These are phyloP conservation scores for Pygoscelis adeliae DNA, from an alignment of 2,113 vertebrate species.

Conservation along the genomic window DNA sequence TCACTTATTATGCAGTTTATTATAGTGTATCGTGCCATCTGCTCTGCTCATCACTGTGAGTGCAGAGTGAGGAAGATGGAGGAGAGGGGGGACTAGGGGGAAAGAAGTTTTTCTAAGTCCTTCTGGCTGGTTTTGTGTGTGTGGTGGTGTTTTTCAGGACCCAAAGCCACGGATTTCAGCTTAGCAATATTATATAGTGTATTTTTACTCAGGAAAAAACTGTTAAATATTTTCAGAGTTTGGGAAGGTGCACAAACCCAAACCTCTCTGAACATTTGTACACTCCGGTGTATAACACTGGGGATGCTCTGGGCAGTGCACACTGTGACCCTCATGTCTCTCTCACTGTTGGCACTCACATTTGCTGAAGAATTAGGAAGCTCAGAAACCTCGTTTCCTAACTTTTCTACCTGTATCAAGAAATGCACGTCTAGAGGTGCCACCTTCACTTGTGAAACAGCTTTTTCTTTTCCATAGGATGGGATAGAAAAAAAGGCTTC, in stretches of 20 bases:
- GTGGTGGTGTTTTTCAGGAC: not conserved
- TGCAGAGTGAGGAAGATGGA: conserved; percentile 1
- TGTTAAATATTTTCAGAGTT: not conserved
- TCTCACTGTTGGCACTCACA: accelerated
- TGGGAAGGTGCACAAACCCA: not conserved
- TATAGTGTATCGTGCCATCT: conserved; percentile 50
- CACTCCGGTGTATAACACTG: not conserved
- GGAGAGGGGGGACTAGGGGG: not conserved
- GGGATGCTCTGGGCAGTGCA: not conserved
- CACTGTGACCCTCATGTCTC: accelerated
- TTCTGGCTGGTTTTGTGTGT: not conserved
- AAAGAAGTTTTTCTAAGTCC: not conserved
- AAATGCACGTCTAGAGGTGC: not conserved
- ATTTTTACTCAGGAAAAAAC: not conserved
- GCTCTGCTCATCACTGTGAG: not conserved
- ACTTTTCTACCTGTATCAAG: not conserved
- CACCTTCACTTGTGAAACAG: not conserved
- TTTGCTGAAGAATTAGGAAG: not conserved
- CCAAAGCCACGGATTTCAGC: not conserved
- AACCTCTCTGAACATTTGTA: not conserved
- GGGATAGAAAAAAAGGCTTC: not conserved
- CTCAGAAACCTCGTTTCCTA: not conserved
- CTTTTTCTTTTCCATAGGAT: not conserved
- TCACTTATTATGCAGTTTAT: conserved; percentile 38
- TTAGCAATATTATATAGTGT: not conserved